Percentiles rank a stretch among this genome's conserved stretches.
These are phyloP conservation scores for Colaptes auratus DNA, from an alignment of 2,113 vertebrate species.

Conservation along the genomic window DNA sequence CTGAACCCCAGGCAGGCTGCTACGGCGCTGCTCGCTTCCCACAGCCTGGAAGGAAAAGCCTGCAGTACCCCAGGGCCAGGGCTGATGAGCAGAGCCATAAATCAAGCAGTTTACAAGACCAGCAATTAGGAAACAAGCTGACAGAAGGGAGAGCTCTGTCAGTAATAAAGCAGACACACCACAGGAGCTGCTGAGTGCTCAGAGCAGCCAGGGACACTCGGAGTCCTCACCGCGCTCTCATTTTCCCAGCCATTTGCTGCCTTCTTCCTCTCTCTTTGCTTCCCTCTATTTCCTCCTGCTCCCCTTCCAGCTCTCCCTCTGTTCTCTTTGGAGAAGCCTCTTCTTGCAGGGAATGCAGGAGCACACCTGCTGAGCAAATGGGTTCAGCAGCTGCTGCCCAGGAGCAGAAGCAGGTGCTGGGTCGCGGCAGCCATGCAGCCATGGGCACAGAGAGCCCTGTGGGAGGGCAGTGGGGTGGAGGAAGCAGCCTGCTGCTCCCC, in stretches of 20 bases:
- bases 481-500: background rate
- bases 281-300: background rate
- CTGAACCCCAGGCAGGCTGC: conserved; percentile 73
- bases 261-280: background rate
- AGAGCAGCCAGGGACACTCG: background rate
- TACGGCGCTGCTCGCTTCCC: conserved; percentile 76
- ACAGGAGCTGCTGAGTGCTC: conserved; percentile 44
- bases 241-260: background rate
- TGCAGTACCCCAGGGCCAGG: conserved; percentile 70
- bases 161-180: conserved; percentile 62
- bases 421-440: background rate
- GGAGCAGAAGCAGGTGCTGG: background rate
- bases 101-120: conserved; percentile 78
- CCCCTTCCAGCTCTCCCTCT: background rate
- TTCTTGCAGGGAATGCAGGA: background rate
- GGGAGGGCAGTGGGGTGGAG: background rate
- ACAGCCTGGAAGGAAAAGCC: conserved; percentile 72
- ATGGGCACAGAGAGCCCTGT: fast-evolving
- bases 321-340: background rate
- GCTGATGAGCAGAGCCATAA: conserved; percentile 72
- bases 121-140: conserved; percentile 75
- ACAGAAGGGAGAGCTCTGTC: conserved; percentile 58
- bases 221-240: background rate
- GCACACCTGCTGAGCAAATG: conserved; percentile 24
- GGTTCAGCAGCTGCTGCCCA: background rate